Conservation (phyloP, 2,797 vertebrate species). For the Artibeus lituratus region DNA sequence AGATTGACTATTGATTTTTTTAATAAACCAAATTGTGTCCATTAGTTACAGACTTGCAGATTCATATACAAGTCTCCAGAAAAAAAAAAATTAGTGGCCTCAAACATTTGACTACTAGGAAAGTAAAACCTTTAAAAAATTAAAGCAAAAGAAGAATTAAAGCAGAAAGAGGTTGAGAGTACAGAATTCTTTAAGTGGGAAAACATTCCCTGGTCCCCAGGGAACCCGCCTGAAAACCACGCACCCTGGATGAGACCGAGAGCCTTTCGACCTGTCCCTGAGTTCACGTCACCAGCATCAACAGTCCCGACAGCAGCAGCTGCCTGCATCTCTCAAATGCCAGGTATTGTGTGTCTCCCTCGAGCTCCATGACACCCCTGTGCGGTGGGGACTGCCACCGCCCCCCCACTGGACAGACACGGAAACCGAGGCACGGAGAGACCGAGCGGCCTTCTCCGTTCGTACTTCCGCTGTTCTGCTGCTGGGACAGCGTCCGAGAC, state of each 20-base stretch:
- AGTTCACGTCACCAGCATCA: neutral
- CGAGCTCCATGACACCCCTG: neutral
- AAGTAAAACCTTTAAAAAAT: neutral
- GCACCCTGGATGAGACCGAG: too few species aligned
- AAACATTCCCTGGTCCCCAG: neutral
- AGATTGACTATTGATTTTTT: neutral
- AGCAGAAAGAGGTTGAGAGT: neutral
- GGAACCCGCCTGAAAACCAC: neutral
- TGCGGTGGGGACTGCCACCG: accelerated
- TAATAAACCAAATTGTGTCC: neutral
- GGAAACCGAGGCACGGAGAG: neutral
- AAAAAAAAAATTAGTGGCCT: neutral
- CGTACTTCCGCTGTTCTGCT: neutral
- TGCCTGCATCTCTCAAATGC: neutral
- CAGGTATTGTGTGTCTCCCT: accelerated
- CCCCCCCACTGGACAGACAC: neutral
- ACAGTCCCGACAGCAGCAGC: accelerated
- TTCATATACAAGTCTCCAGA: neutral
- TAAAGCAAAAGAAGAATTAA: neutral
- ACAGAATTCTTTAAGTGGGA: neutral
- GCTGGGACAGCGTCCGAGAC: neutral
- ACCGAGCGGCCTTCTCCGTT: neutral
- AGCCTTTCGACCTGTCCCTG: neutral
- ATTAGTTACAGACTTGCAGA: neutral
- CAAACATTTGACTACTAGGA: neutral